Percentiles rank a stretch among this genome's conserved stretches.
These are phyloP conservation scores for Calycopis cecrops DNA, from an alignment of 1,140 invertebrate species.

Conservation along the genomic window DNA sequence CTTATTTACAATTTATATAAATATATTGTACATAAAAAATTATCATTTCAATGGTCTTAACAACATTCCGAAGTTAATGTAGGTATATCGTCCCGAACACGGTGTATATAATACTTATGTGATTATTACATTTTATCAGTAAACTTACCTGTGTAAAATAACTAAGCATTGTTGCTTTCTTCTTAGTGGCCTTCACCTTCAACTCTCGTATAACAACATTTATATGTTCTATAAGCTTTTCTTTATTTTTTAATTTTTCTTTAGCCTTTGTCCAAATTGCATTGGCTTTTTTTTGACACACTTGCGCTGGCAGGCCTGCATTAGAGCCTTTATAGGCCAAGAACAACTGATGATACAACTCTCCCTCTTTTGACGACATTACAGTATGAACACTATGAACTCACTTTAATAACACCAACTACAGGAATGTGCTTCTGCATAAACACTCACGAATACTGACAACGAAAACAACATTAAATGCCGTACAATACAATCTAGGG, in stretches of 20 bases:
- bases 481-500: constrained; percentile 13
- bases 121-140: constrained; percentile 17
- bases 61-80: too few species aligned
- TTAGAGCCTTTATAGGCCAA: constrained; percentile 16
- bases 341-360: constrained; percentile 18
- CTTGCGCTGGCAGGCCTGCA: constrained; percentile 10
- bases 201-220: constrained; percentile 18
- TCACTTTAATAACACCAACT: constrained; percentile 18
- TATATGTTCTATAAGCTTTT: constrained; percentile 20
- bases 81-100: too few species aligned
- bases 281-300: constrained; percentile 16
- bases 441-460: constrained; percentile 18
- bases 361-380: constrained; percentile 17
- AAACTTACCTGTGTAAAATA: constrained; percentile 20
- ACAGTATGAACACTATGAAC: constrained; percentile 13
- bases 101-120: constrained; percentile 14
- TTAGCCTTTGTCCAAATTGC: constrained; percentile 17
- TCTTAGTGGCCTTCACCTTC: constrained; percentile 18
- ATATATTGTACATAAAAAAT: too few species aligned
- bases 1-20: too few species aligned
- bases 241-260: constrained; percentile 20
- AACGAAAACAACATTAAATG: constrained; percentile 14
- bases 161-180: constrained; percentile 20
- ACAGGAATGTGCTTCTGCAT: constrained; percentile 17
- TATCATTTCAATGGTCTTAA: too few species aligned